Percentiles rank a stretch among this genome's conserved stretches.
Conservation (phyloP, 2,113 vertebrate genomes). For the Sorex araneus region DNA sequence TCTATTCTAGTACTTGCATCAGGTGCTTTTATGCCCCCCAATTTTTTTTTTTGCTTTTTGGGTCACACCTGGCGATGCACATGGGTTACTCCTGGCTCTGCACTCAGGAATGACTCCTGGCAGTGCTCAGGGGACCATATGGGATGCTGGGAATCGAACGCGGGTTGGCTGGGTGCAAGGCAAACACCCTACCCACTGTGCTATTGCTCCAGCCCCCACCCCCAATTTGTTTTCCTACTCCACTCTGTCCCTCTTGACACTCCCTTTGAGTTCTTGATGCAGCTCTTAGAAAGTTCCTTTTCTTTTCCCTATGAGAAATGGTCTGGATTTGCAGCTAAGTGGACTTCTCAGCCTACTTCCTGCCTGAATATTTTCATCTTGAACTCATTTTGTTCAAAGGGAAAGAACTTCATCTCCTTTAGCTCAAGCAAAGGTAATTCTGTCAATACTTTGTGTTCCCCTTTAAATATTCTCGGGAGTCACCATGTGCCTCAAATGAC, state of each 20-base stretch:
- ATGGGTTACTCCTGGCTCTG: no score
- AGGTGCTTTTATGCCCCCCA: neutral
- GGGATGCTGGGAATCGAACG: no score
- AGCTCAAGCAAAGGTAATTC: neutral
- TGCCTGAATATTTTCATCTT: constrained; percentile 23
- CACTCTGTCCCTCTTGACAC: neutral
- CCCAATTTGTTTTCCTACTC: neutral
- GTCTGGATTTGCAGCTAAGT: constrained; percentile 17
- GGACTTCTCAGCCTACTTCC: neutral
- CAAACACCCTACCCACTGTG: no score
- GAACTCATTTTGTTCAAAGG: neutral
- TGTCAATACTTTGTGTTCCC: constrained; percentile 23
- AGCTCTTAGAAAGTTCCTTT: neutral
- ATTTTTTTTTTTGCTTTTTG: no score
- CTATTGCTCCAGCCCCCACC: no score
- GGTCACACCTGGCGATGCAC: no score
- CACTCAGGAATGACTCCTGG: no score
- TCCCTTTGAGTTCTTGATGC: neutral
- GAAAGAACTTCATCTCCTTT: neutral
- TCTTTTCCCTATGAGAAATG: neutral
- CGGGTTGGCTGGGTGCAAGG: no score
- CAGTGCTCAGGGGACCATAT: no score
- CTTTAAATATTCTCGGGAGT: neutral
- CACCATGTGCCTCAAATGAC: neutral
- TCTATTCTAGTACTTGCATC: neutral